Percentiles rank a stretch among this genome's conserved stretches.
These are phyloP conservation scores for Henricia sp. DNA, from an alignment of 53 echinoderm and acorn worm genomes.

Conservation along the genomic window DNA sequence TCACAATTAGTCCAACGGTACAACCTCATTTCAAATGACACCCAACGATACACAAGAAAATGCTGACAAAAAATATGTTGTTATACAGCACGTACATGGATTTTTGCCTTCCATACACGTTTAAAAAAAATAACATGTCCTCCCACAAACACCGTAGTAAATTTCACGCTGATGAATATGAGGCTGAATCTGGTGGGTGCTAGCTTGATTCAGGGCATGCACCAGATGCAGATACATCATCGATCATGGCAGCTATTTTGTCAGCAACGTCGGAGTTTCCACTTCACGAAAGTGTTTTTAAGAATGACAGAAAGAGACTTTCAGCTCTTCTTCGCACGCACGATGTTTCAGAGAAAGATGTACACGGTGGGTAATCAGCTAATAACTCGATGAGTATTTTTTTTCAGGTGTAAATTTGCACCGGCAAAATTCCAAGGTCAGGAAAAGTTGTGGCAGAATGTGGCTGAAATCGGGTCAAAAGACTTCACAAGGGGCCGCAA, in stretches of 20 bases:
- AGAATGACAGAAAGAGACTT: slow-evolving; percentile 66
- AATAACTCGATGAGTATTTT: neutral
- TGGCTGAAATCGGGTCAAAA: no score
- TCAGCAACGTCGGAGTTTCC: slow-evolving; percentile 52
- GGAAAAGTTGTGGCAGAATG: neutral
- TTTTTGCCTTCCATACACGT: no score
- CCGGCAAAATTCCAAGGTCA: neutral
- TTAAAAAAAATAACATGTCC: no score
- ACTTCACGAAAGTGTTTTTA: slow-evolving; percentile 79
- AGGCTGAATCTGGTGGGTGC: no score
- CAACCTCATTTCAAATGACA: no score
- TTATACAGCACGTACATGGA: no score
- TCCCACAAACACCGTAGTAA: no score
- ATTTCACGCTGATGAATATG: no score
- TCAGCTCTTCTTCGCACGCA: slow-evolving; percentile 69
- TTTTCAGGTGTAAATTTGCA: neutral
- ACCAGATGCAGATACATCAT: neutral
- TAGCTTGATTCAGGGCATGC: no score
- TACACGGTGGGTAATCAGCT: slow-evolving; percentile 67
- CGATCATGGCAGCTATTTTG: neutral
- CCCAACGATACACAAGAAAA: no score
- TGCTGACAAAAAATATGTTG: no score
- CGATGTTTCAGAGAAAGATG: slow-evolving; percentile 77
- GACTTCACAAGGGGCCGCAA: neutral
- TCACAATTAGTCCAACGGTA: no score